A percentile compares a stretch with the other conserved stretches of the same genome.
These are phyloP conservation scores for Pachypeltis micranthus DNA, from an alignment of 1,140 invertebrate genomes.

Conservation along the genomic window DNA sequence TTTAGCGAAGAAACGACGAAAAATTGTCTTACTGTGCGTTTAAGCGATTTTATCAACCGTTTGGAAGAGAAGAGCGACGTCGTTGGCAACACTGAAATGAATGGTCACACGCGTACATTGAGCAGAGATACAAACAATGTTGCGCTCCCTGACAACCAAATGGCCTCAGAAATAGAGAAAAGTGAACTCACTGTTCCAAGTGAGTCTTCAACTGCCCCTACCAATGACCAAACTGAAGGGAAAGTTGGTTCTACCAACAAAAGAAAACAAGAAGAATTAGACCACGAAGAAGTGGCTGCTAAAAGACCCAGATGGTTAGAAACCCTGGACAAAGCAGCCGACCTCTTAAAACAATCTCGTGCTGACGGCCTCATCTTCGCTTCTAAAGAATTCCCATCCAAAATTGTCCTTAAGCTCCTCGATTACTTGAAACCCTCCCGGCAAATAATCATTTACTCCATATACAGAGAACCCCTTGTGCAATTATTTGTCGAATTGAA, in stretches of 20 bases:
- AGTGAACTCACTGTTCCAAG: not conserved
- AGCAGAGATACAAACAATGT: not conserved
- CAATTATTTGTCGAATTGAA: conserved; percentile 69
- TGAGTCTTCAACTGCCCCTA: not conserved
- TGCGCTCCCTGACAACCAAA: not conserved
- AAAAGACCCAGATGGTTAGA: conserved; percentile 51
- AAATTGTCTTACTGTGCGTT: conserved; percentile 53
- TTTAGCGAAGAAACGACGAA: conserved; percentile 51
- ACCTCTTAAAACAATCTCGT: conserved; percentile 42
- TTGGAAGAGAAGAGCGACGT: not conserved
- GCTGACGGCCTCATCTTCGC: conserved; percentile 69
- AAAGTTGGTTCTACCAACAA: not conserved
- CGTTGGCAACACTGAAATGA: not conserved
- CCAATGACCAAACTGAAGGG: not conserved
- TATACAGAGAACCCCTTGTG: conserved; percentile 64
- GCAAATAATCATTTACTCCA: conserved; percentile 72
- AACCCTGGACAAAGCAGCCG: conserved; percentile 48
- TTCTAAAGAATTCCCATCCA: conserved; percentile 71
- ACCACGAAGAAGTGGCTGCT: conserved; percentile 14
- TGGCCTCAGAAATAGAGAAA: not conserved
- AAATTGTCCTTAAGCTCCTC: conserved; percentile 60
- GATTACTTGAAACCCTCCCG: conserved; percentile 61
- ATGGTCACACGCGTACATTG: not conserved
- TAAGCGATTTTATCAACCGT: conserved; percentile 33
- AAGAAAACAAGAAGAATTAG: not conserved